Evolutionary conservation across 2,888 invertebrate species (phyloP).

Genomic region (Hecatera dysodea): DNA sequence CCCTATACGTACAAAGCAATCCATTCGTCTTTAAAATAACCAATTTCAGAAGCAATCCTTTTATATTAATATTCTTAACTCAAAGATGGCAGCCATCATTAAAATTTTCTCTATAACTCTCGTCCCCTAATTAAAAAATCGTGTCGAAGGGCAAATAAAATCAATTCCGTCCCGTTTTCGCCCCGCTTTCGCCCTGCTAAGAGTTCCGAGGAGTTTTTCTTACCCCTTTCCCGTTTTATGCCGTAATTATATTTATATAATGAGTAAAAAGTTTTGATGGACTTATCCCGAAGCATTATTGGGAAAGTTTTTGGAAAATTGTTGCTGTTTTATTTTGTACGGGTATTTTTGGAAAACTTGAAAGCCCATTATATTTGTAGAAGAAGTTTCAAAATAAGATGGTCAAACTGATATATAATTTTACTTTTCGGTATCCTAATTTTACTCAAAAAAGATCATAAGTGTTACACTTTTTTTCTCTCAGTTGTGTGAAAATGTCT

Average conservation of each 20-base stretch:
- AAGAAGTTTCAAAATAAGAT: not conserved
- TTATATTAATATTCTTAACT: constrained; percentile 52
- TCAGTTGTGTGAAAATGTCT: too few relatives aligned
- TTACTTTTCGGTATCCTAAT: too few relatives aligned
- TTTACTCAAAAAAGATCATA: not conserved
- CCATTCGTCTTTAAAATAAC: constrained; percentile 12
- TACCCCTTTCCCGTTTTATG: constrained; percentile 73
- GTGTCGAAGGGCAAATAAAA: constrained; percentile 89
- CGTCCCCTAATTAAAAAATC: constrained; percentile 87
- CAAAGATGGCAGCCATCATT: constrained; percentile 69
- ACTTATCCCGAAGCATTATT: constrained; percentile 55
- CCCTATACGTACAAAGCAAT: constrained; percentile 17
- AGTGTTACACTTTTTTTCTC: not conserved
- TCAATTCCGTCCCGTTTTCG: constrained; percentile 81
- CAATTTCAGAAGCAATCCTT: constrained; percentile 49
- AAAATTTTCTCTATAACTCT: constrained; percentile 70
- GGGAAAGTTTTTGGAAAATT: constrained; percentile 32
- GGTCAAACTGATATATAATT: too few relatives aligned
- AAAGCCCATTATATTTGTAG: not conserved
- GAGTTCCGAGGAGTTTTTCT: constrained; percentile 81
- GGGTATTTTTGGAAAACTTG: not conserved
- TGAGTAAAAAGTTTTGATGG: constrained; percentile 84
- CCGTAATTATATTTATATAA: constrained; percentile 86
- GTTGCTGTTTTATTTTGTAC: constrained; percentile 35
- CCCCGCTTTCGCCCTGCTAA: constrained; percentile 70